Evolutionary conservation across 2,797 vertebrate species (phyloP).

Genomic region (Schizopygopsis pylzovi): DNA sequence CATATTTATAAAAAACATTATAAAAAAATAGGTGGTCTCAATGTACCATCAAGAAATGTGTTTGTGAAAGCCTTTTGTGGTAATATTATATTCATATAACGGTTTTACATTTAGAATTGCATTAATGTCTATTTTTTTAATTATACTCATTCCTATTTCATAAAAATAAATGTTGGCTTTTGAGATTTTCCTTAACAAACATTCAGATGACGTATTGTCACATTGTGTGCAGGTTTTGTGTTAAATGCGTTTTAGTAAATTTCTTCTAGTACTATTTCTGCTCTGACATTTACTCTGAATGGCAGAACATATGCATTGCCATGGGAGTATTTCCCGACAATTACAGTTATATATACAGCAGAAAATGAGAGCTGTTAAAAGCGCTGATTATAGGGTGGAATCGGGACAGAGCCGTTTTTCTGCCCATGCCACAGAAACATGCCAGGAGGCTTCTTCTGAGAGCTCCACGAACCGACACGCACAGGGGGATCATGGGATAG

Average conservation of each 20-base stretch:
- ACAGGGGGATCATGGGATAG: slow-evolving; percentile 20
- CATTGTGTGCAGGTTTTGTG: neutral
- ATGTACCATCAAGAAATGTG: neutral
- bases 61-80: neutral
- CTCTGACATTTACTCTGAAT: slow-evolving; percentile 73
- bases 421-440: slow-evolving; percentile 50
- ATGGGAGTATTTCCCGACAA: slow-evolving; percentile 80
- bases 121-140: neutral
- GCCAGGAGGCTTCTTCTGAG: slow-evolving; percentile 48
- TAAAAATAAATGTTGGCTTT: neutral
- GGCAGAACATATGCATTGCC: slow-evolving; percentile 75
- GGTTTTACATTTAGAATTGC: neutral
- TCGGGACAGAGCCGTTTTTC: slow-evolving; percentile 58
- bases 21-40: neutral
- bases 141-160: neutral
- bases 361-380: slow-evolving; percentile 82
- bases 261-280: neutral
- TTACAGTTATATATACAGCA: slow-evolving; percentile 85
- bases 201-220: neutral
- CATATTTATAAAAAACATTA: too few relatives aligned
- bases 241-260: neutral
- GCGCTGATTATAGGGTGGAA: slow-evolving; percentile 83
- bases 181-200: neutral
- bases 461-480: slow-evolving; percentile 10
- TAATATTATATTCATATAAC: neutral